phyloP scores from a whole-genome alignment of 2,888 invertebrate genomes.

The Parasteatoda lunata region DNA sequence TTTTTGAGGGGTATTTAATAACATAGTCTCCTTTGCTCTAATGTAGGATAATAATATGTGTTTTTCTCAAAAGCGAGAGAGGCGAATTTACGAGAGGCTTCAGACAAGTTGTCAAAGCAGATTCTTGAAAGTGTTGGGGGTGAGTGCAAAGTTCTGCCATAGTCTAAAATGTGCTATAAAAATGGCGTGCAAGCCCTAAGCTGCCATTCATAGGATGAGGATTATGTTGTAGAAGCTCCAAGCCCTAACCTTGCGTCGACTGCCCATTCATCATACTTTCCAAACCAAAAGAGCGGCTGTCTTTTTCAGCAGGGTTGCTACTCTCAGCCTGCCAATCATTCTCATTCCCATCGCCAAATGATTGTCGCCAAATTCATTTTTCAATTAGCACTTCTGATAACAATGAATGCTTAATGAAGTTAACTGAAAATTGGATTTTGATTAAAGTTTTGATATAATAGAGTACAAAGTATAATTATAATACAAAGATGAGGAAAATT shows the following conservation, averaged over 20 bases:
- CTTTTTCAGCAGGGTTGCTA: slow-evolving; percentile 61
- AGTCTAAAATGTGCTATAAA: slow-evolving; percentile 42
- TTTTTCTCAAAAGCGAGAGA: neutral
- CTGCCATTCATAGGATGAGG: slow-evolving; percentile 64
- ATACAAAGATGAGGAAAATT: too few relatives aligned
- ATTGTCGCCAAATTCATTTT: neutral
- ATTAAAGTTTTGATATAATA: too few relatives aligned
- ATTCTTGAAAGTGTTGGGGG: neutral
- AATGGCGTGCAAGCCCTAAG: slow-evolving; percentile 62
- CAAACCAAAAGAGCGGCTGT: slow-evolving; percentile 67
- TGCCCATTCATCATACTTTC: slow-evolving; percentile 67
- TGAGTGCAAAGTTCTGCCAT: neutral
- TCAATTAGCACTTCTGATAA: neutral
- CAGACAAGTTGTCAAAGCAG: neutral
- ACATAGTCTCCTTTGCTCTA: neutral
- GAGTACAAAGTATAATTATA: too few relatives aligned
- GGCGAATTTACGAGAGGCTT: neutral
- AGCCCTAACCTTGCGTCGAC: slow-evolving; percentile 66
- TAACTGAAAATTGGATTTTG: too few relatives aligned
- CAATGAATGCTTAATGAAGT: too few relatives aligned
- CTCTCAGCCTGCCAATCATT: slow-evolving; percentile 48
- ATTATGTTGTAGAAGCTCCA: slow-evolving; percentile 64
- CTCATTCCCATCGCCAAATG: slow-evolving; percentile 32
- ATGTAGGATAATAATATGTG: neutral
- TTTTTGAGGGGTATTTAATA: too few relatives aligned